A percentile compares a stretch with the other conserved stretches of the same genome.
Evolutionary conservation across 2,888 invertebrate genomes (phyloP).

Genomic region (Alloplasta piceator): DNA sequence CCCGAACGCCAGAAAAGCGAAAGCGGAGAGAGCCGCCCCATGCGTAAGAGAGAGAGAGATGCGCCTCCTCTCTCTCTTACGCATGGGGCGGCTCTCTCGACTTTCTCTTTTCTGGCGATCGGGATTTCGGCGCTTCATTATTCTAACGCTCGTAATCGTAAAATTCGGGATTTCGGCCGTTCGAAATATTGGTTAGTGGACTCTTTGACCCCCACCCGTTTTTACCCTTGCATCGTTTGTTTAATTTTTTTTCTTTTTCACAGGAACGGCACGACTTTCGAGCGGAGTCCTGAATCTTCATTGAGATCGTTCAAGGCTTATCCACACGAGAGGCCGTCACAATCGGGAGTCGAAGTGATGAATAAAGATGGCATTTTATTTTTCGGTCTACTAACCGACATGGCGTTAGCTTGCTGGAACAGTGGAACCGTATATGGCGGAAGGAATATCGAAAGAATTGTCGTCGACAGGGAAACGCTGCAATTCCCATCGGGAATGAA

Average conservation of each 20-base stretch:
- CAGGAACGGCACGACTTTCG: slow-evolving; percentile 85
- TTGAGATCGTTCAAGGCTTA: slow-evolving; percentile 85
- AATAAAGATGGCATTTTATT: slow-evolving; percentile 89
- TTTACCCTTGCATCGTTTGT: too few species aligned
- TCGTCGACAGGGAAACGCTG: slow-evolving; percentile 73
- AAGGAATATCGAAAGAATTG: slow-evolving; percentile 84
- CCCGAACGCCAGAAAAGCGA: too few species aligned
- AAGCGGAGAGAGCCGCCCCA: too few species aligned
- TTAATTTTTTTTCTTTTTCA: slow-evolving; percentile 15
- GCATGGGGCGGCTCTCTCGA: too few species aligned
- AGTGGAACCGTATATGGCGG: slow-evolving; percentile 85
- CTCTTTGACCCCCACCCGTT: too few species aligned
- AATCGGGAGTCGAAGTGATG: slow-evolving; percentile 90
- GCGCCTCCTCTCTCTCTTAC: too few species aligned
- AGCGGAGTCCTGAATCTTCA: slow-evolving; percentile 83
- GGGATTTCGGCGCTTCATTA: too few species aligned
- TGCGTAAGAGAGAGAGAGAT: too few species aligned
- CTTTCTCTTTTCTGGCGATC: too few species aligned
- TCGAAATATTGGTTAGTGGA: too few species aligned
- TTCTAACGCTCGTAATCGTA: too few species aligned
- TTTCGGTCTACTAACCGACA: slow-evolving; percentile 88
- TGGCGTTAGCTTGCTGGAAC: slow-evolving; percentile 91
- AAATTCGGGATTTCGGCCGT: too few species aligned
- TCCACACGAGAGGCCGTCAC: slow-evolving; percentile 86
- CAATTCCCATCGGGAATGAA: slow-evolving; percentile 82